These are phyloP conservation scores for Sitodiplosis mosellana DNA, from an alignment of 1,140 invertebrate genomes.

Conservation along the genomic window DNA sequence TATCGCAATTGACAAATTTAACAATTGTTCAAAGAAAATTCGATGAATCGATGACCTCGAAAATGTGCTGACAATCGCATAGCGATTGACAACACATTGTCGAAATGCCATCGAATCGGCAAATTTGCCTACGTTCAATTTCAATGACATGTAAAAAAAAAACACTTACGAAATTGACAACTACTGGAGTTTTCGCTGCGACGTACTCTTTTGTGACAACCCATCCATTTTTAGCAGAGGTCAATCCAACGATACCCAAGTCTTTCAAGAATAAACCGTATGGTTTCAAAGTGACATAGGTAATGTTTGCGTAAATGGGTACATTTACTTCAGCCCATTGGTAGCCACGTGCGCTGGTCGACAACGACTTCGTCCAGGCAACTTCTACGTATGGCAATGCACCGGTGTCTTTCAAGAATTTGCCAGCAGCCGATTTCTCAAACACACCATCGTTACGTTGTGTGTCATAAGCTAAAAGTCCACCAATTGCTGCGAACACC, in stretches of 20 bases:
- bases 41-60: no score
- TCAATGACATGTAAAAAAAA: background rate
- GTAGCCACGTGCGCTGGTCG: conserved; percentile 34
- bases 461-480: conserved; percentile 22
- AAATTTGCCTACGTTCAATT: background rate
- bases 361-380: conserved; percentile 33
- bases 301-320: conserved; percentile 39
- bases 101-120: no score
- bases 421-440: conserved; percentile 25
- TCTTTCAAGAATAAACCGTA: conserved; percentile 39
- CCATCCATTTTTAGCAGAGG: conserved; percentile 30
- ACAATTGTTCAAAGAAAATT: no score
- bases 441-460: conserved; percentile 18
- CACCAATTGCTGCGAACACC: conserved; percentile 28
- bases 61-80: no score
- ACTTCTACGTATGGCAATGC: conserved; percentile 36
- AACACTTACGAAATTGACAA: conserved; percentile 34
- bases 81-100: conserved; percentile 2
- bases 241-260: conserved; percentile 30
- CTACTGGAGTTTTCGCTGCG: conserved; percentile 37
- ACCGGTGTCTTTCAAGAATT: conserved; percentile 37
- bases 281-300: conserved; percentile 32
- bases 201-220: conserved; percentile 31
- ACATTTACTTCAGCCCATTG: conserved; percentile 41
- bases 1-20: background rate